Percentiles rank a stretch among this genome's conserved stretches.
Conservation (phyloP, 2,888 invertebrate species). For the Macropis europaea region DNA sequence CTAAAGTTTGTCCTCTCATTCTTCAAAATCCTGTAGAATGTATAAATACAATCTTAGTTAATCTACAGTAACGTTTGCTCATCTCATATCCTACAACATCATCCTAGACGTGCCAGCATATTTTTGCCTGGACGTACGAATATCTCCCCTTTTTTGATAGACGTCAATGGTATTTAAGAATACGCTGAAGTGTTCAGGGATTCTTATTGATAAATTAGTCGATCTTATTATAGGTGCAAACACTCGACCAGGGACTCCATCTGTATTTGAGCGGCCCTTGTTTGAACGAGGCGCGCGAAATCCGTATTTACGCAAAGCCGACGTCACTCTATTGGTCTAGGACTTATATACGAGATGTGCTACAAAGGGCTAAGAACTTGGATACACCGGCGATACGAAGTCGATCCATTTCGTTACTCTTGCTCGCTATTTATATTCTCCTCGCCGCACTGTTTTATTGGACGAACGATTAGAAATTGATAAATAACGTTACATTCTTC, state of each 20-base stretch:
- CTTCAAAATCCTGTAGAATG: too few species aligned
- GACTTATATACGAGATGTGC: conserved; percentile 63
- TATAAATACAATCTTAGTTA: too few species aligned
- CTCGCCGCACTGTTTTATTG: background rate
- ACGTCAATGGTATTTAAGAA: background rate
- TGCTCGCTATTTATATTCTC: conserved; percentile 30
- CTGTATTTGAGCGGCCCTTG: conserved; percentile 78
- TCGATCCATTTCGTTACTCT: conserved; percentile 54
- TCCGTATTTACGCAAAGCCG: conserved; percentile 78
- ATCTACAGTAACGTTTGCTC: too few species aligned
- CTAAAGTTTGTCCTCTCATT: too few species aligned
- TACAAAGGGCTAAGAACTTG: conserved; percentile 74
- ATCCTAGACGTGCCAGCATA: too few species aligned
- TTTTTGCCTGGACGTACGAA: too few species aligned
- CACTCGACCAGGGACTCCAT: conserved; percentile 75
- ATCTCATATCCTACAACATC: too few species aligned
- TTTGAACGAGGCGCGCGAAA: conserved; percentile 78
- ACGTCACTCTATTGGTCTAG: conserved; percentile 68
- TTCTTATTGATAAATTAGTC: conserved; percentile 71
- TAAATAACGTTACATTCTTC: too few species aligned
- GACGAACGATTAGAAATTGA: too few species aligned
- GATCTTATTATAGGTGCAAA: conserved; percentile 77
- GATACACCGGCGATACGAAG: conserved; percentile 66
- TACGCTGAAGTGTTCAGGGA: background rate
- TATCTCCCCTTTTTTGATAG: background rate